Evolutionary conservation across 2,888 invertebrate species (phyloP).

Genomic region (Xylota sylvarum): DNA sequence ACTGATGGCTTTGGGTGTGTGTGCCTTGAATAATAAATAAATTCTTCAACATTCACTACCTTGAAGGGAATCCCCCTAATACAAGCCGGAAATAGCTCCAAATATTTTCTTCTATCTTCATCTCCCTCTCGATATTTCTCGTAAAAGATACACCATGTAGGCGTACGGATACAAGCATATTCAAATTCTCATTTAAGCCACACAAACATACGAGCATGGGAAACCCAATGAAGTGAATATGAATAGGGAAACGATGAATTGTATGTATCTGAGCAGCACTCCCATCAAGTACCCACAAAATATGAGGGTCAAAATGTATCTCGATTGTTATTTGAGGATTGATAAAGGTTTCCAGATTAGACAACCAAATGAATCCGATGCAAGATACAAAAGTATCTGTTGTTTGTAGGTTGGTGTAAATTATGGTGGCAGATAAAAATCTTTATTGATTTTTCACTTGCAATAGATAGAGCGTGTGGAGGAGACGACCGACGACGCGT

Average conservation of each 20-base stretch:
- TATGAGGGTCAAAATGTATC: slow-evolving; percentile 61
- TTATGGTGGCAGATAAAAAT: slow-evolving; percentile 26
- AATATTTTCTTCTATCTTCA: slow-evolving; percentile 25
- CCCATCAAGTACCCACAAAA: slow-evolving; percentile 45
- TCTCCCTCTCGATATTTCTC: neutral
- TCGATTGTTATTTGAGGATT: slow-evolving; percentile 59
- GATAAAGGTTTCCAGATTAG: slow-evolving; percentile 50
- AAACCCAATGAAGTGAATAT: slow-evolving; percentile 16
- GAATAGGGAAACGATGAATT: neutral
- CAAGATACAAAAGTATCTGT: slow-evolving; percentile 25
- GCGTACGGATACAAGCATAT: neutral
- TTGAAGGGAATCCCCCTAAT: slow-evolving; percentile 42
- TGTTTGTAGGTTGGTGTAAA: slow-evolving; percentile 35
- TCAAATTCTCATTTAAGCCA: slow-evolving; percentile 8
- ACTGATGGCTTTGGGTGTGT: slow-evolving; percentile 4
- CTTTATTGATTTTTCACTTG: slow-evolving; percentile 34
- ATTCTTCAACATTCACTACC: slow-evolving; percentile 12
- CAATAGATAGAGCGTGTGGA: slow-evolving; percentile 3
- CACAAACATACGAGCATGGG: neutral
- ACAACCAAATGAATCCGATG: slow-evolving; percentile 22
- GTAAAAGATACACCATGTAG: neutral
- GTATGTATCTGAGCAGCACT: neutral
- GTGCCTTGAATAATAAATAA: slow-evolving; percentile 59
- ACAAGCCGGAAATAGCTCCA: slow-evolving; percentile 58
- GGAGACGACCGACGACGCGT: too few species aligned